phyloP scores from a whole-genome alignment of 2,113 vertebrate species.

The Phalacrocorax carbo region DNA sequence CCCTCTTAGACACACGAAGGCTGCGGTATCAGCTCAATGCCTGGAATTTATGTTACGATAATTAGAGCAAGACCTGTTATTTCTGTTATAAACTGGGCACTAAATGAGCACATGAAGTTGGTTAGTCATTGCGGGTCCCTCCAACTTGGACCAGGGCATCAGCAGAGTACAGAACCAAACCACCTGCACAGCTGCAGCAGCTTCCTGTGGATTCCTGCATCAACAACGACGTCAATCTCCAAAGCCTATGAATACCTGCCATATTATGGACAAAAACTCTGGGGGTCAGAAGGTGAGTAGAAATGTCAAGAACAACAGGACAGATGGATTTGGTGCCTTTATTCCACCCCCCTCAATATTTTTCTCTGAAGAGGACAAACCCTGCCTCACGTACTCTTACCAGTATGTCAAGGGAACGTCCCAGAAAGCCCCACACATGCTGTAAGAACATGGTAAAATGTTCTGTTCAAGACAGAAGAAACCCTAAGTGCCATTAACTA shows the following conservation, averaged over 20 bases:
- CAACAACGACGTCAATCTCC: background rate
- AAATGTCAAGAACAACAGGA: background rate
- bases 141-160: too few relatives aligned
- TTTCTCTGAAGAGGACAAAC: background rate
- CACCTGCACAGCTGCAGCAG: background rate
- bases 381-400: too few relatives aligned
- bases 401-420: too few relatives aligned
- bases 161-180: background rate
- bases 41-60: background rate
- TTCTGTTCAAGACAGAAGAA: background rate
- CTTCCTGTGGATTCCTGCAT: background rate
- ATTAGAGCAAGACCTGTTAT: background rate
- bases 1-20: background rate
- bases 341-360: background rate
- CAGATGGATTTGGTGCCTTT: background rate
- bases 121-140: background rate
- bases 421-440: background rate
- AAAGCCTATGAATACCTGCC: background rate
- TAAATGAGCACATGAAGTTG: background rate
- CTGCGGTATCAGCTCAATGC: background rate
- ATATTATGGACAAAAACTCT: too few relatives aligned
- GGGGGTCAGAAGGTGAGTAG: background rate
- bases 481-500: background rate
- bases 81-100: background rate
- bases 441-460: background rate